phyloP scores from a whole-genome alignment of 2,797 vertebrate genomes.

The Leptodactylus fallax region DNA sequence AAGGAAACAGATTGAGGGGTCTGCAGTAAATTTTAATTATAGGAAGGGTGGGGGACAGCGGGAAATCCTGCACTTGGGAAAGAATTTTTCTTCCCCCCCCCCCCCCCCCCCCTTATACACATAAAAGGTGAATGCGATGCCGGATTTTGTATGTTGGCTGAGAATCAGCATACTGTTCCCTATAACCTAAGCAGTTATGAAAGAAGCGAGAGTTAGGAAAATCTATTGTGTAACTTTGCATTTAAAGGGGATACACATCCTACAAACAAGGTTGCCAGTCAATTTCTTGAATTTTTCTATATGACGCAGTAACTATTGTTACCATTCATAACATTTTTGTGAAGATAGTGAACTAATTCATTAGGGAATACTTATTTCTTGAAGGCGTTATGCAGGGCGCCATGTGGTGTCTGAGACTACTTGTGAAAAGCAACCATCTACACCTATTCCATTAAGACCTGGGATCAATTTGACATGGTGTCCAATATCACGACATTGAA shows the following conservation, averaged over 20 bases:
- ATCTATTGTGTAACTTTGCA: not conserved
- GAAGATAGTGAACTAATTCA: not conserved
- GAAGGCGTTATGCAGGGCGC: not conserved
- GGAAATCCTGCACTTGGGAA: conserved; percentile 51
- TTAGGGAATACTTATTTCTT: not conserved
- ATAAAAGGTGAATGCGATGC: conserved; percentile 35
- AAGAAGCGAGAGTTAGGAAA: not conserved
- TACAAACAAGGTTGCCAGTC: not conserved
- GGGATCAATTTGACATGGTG: not conserved
- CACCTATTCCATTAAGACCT: not conserved
- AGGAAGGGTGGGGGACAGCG: conserved; percentile 44
- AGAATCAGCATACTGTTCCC: conserved; percentile 5
- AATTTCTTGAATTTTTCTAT: not conserved
- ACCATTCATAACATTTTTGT: not conserved
- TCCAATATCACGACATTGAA: too few species aligned
- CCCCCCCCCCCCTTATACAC: not conserved
- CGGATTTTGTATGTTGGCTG: conserved; percentile 36
- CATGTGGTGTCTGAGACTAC: not conserved
- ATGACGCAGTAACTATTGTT: not conserved
- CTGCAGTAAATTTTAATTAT: conserved; percentile 27
- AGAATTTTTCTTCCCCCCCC: conserved; percentile 31
- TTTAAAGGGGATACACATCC: not conserved
- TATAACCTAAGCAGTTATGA: not conserved
- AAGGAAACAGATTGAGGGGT: conserved; percentile 31
- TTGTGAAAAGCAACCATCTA: not conserved